Percentiles rank a stretch among this genome's conserved stretches.
phyloP scores from a whole-genome alignment of 92 coral and sea anemone species.

The Paragorgia papillata region DNA sequence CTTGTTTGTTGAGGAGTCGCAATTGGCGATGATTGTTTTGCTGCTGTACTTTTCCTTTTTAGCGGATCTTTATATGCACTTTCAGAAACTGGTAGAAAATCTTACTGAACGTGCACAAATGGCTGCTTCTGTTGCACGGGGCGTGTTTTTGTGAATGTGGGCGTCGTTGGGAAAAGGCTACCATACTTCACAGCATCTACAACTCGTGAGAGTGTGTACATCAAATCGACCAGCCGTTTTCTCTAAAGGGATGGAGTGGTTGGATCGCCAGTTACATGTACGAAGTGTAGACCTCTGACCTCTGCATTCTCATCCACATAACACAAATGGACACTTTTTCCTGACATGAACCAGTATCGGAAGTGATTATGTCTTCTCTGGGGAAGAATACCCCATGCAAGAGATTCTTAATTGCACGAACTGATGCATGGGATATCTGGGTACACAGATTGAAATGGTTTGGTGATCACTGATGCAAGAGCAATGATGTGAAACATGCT shows the following conservation, averaged over 20 bases:
- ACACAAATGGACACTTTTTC: background rate
- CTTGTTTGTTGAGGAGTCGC: too few relatives aligned
- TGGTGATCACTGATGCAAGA: conserved; percentile 48
- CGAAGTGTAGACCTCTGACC: conserved; percentile 14
- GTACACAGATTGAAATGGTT: conserved; percentile 48
- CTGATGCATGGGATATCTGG: conserved; percentile 37
- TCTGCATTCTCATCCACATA: conserved; percentile 34
- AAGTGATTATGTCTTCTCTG: background rate
- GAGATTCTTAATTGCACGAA: background rate
- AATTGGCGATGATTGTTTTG: too few relatives aligned
- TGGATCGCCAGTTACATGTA: conserved; percentile 37
- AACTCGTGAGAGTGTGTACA: too few relatives aligned
- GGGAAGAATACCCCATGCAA: conserved; percentile 23
- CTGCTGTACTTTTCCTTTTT: too few relatives aligned
- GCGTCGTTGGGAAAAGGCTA: too few relatives aligned
- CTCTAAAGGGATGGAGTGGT: conserved; percentile 40
- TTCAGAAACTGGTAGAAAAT: too few relatives aligned
- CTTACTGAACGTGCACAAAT: too few relatives aligned
- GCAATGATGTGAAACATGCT: conserved; percentile 43
- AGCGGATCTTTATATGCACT: too few relatives aligned
- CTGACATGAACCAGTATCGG: background rate
- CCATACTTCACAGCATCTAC: too few relatives aligned
- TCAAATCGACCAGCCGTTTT: background rate
- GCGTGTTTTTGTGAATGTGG: too few relatives aligned
- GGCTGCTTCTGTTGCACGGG: too few relatives aligned